Evolutionary conservation across 1,140 invertebrate species (phyloP).

Genomic region (Ostrea edulis): DNA sequence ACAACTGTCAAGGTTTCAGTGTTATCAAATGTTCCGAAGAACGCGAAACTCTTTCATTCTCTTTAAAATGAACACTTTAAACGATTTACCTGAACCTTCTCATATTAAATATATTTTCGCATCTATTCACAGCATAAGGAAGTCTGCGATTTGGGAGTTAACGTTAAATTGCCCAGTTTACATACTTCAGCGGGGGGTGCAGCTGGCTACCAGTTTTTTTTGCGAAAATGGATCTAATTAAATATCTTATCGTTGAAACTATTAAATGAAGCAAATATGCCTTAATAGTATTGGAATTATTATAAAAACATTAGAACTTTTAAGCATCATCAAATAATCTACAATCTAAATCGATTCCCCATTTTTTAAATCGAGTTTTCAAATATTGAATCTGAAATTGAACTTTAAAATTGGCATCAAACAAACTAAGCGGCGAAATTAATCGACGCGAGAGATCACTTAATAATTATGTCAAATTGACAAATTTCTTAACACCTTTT

Average conservation of each 20-base stretch:
- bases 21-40: neutral
- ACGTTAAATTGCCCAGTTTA: neutral
- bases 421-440: constrained; percentile 6
- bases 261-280: constrained; percentile 21
- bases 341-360: constrained; percentile 29
- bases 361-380: constrained; percentile 32
- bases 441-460: constrained; percentile 18
- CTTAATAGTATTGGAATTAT: constrained; percentile 32
- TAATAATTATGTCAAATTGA: constrained; percentile 31
- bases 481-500: constrained; percentile 25
- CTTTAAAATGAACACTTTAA: neutral
- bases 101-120: neutral
- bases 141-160: neutral
- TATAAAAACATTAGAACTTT: constrained; percentile 33
- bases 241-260: constrained; percentile 20
- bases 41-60: neutral
- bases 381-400: constrained; percentile 8
- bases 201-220: neutral
- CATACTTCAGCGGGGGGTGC: neutral
- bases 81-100: neutral
- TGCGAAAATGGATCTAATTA: constrained; percentile 4
- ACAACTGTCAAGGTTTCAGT: neutral
- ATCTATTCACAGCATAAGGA: neutral
- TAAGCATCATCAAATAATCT: constrained; percentile 22
- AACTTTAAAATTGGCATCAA: constrained; percentile 28